phyloP scores from a whole-genome alignment of 2,797 vertebrate species.

The Dicrostonyx torquatus region DNA sequence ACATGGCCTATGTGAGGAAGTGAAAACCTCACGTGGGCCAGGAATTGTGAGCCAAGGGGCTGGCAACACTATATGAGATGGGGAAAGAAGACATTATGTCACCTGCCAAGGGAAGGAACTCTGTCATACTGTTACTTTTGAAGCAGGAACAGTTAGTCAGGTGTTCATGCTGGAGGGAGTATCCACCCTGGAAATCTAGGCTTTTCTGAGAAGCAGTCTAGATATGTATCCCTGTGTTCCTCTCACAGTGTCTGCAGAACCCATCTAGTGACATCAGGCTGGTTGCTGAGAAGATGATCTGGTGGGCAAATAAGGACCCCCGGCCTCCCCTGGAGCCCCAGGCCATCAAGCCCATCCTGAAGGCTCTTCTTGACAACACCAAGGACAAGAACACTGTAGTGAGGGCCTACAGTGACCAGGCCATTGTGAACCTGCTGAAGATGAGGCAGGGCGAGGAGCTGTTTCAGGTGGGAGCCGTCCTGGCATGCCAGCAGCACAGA shows the following conservation, averaged over 20 bases:
- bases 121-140: not conserved
- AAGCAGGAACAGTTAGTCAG: not conserved
- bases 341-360: constrained; percentile 94
- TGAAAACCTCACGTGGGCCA: not conserved
- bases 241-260: constrained; percentile 93
- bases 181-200: not conserved
- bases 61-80: not conserved
- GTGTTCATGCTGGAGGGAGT: not conserved
- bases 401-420: constrained; percentile 96
- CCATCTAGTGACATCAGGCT: constrained; percentile 97
- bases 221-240: not conserved
- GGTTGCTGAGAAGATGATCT: constrained; percentile 96
- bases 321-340: constrained; percentile 90
- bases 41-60: not conserved
- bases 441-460: constrained; percentile 93
- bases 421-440: constrained; percentile 94
- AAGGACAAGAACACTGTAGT: constrained; percentile 99
- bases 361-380: constrained; percentile 97
- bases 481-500: no score
- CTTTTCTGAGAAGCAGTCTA: not conserved
- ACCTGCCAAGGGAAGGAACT: not conserved
- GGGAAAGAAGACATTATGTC: not conserved
- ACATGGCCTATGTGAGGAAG: not conserved
- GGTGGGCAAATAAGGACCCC: constrained; percentile 95
- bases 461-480: constrained; percentile 89